Evolutionary conservation across 1,140 invertebrate species (phyloP).

Genomic region (fruit fly (Drosophila melanogaster)): Release_6_plus_ISO1_MT NC_004354.4:6989001-6989500

Average conservation of each 20-base stretch:
- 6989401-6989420: too few species aligned
- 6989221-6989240: slow-evolving; percentile 33
- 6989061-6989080: not conserved
- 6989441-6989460: slow-evolving; percentile 14
- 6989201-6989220: slow-evolving; percentile 54
- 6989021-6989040: not conserved
- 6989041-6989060: not conserved
- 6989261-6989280: slow-evolving; percentile 21
- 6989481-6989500: slow-evolving; percentile 60
- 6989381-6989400: not conserved
- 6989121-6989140: slow-evolving; percentile 20
- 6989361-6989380: not conserved
- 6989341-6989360: not conserved
- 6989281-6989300: slow-evolving; percentile 12
- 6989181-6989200: slow-evolving; percentile 31
- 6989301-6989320: slow-evolving; percentile 40
- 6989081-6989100: slow-evolving; percentile 53
- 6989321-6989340: slow-evolving; percentile 2
- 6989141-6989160: slow-evolving; percentile 14
- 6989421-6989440: too few species aligned
- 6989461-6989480: slow-evolving; percentile 29
- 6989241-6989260: slow-evolving; percentile 58
- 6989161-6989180: slow-evolving; percentile 26
- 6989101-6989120: slow-evolving; percentile 12
- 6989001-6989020: slow-evolving; percentile 36